Evolutionary conservation across 1,140 invertebrate genomes (phyloP), one percentile per base, ranked within the genome.

Genomic region (Cydia amplana): DNA sequence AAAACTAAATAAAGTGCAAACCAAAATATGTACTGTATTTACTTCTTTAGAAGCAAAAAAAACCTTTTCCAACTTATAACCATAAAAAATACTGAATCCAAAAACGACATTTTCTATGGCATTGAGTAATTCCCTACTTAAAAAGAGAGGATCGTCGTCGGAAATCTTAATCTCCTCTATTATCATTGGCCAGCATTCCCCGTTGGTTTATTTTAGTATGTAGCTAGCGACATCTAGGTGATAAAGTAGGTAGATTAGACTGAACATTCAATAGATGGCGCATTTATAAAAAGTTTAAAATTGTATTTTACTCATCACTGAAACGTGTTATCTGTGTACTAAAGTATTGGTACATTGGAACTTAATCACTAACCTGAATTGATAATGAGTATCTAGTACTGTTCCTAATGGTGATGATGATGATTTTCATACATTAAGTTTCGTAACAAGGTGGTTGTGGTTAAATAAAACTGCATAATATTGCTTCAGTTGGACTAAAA

Each of bases 401-500:
- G 32, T 43, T 43, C 10, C 10, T 43, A 43, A 14, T 43, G 40
- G 40, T 43, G 43, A 46, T 16, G 10, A 46, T 46, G 43, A 46
- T 46, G 43, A 46, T 46, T 12, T 46, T 40, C 9, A 9, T 10
- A 40, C 36, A 46, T 46, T 6, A 43, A 60, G 18, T 7, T 23
- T 23, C 9, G 1, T 23, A 18, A 10, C 20, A 23, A 60, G 43
- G 43, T 46, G 10, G 4, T 14, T 46, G 14, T 46, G 55, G 7
- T 73, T 60, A 89, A 92, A 89, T 90, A 88, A 92, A 92, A 92
- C 87, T 82, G 79, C 87, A 75, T 74, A 78, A 73, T 91, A 89
- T 92, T 92, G 91, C 89, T 92, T 91, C 89, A 92, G 90, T 92
- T 91, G 91, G 91, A 92, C 91, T 92, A 92, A 92, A 92, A 92